Base-by-base conservation (phyloP, 92 coral and sea anemone genomes). In the Porites divaricata region DNA sequence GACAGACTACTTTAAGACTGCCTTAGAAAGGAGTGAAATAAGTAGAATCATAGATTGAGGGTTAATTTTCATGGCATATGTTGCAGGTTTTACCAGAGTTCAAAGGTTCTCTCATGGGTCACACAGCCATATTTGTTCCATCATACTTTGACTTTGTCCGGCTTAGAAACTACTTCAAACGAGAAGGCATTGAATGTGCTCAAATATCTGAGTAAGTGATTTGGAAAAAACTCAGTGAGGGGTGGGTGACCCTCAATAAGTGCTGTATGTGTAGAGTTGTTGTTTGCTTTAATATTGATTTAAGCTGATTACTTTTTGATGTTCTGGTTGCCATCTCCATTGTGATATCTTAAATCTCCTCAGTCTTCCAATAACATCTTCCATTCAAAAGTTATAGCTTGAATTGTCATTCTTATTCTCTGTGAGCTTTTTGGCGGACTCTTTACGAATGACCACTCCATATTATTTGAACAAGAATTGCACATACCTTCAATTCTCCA, bases 141-240 rank as follows among this genome's bases (percentile, higher is more conserved):
- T 96, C 99, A 1, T 96, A 96, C 77, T 96, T 96, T 74, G 99
- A 96, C 87, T 96, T 96, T 72, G 95, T 96, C 24, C 91, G 99
- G 48, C 85, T 96, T 5, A 83, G 98, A 81, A 96, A 89, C 80
- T 90, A 86, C 82, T 93, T 96, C 80, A 93, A 93, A 67, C 75
- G 88, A 74, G 96, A 95, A 66, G 96, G 88, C 45, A 85, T 96
- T 62, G 91, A 92, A 45, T 96, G 95, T 78, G 85, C 95, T 5
- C 99, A 96, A 63, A 92, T 96, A n/a, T 96, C 99, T 41, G 99
- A 96, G 99, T 96, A 81, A 95, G 99, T 87, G 49, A 25, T 48
- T 3, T 51, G 71, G 2, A 5, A 14, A 20, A 35, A 35, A 35
- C 7, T 35, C 7, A 35, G 45, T 0, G 0, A 35, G 6, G 45